Evolutionary conservation across 2,888 invertebrate genomes (phyloP), one percentile per base, ranked within the genome.

Genomic region (Timema cristinae): DNA sequence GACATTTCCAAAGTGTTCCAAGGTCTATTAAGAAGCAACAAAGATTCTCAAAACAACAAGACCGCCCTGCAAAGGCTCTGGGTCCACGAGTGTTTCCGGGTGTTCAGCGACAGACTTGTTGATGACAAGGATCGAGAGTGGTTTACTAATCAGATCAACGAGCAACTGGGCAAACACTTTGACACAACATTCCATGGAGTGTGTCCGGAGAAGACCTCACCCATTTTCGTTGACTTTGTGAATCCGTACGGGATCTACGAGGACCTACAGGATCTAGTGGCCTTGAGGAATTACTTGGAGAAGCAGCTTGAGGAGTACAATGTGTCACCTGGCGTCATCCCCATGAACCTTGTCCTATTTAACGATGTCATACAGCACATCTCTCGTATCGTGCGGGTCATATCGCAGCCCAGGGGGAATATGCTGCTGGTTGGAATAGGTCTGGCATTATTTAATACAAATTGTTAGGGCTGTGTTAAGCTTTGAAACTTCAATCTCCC

Each of bases 291-390:
- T 61, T 86, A 85, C 78, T 85, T 90, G 78, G 76, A 84, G 52
- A 83, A 83, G 67, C 87, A 88, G 77, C 84, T 94, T 84, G 89
- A 89, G 67, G 92, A 93, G 78, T 93, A 94, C 83, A 95, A 95
- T 82, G 86, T 87, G 67, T 87, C 89, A 10, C 91, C 93, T 0
- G 93, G 94, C 1, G 90, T 91, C 48, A 87, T 92, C 5, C 87
- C 89, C 77, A 89, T 95, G 88, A 90, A 94, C 80, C 82, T 95
- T 73, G 94, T 95, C 7, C 85, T 95, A 73, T 95, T 95, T 82
- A 89, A 88, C 77, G 94, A 95, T 79, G 95, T 95, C 10, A 90
- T 95, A 63, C 91, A 94, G 78, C 95, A 95, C 81, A 87, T 95
- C 71, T 90, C 91, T 73, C 88, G 93, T 75, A 91, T 95, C 73